Evolutionary conservation across 2,888 invertebrate species (phyloP), one percentile per base, ranked within the genome.

Genomic region (Dioctria rufipes): DNA sequence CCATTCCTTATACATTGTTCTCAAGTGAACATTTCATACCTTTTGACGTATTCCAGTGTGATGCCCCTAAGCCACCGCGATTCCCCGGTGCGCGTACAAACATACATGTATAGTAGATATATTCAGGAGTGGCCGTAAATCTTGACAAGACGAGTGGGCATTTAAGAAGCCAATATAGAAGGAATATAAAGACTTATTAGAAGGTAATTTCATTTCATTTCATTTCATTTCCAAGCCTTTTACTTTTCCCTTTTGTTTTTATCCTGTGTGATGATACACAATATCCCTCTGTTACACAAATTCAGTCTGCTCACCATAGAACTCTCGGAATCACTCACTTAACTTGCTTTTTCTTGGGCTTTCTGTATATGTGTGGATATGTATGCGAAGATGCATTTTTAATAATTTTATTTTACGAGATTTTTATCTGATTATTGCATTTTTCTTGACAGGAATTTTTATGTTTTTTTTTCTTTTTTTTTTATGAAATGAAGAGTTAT

Each of bases 141-240:
- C 61, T 37, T 61, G 61, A 61, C 61, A 25, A 61, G 61, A 61
- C 39, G 61, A 61, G 61, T 61, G 61, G 61, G 61, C 61, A 61
- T 61, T 37, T 61, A 61, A 61, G 61, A 61, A 61, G 39, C 61
- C 61, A 61, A 61, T 39, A 13, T 60, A 37, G 37, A 39, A 13
- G 61, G 61, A 61, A 61, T 61, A 61, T 61, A 11, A 61, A 61
- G 61, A 61, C 61, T 61, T 61, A 61, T 61, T 61, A 61, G 61
- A 61, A 61, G 61, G 61, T 61, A 61, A 61, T 61, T 61, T 61
- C 37, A 25, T 37, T 54, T 61, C 25, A 25, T 37, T 54, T 61
- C 25, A 25, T 25, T 25, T 25, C 25, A 61, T 61, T 61, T 61
- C 25, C 25, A 13, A n/a, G 37, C 37, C 37, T 61, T 37, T 61